A percentile compares a stretch with the other conserved stretches of the same genome.
Conservation (phyloP, 2,797 vertebrate genomes). For the Megaceryle alcyon region DNA sequence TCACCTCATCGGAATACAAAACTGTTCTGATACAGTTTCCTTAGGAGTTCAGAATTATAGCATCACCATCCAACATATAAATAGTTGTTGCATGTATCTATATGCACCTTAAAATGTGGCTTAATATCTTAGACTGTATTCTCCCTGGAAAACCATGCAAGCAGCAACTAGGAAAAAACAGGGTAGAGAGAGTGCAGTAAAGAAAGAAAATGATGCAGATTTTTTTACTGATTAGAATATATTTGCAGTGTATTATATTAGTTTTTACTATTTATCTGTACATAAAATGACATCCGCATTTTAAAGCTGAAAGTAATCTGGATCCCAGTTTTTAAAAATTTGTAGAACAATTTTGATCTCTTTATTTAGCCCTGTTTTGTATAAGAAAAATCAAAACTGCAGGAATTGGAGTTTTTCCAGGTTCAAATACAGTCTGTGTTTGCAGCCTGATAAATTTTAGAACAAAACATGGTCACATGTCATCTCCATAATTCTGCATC, state of each 20-base stretch:
- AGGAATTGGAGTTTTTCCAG: background rate
- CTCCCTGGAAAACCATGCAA: background rate
- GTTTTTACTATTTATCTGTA: background rate
- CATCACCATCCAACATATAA: background rate
- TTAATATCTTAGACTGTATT: background rate
- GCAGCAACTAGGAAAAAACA: background rate
- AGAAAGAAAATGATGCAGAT: background rate
- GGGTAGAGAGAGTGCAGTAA: background rate
- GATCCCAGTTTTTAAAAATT: background rate
- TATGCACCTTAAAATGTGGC: background rate
- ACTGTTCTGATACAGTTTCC: background rate
- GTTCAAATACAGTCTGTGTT: background rate
- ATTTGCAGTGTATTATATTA: background rate
- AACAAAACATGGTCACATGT: background rate
- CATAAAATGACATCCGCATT: background rate
- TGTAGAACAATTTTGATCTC: background rate
- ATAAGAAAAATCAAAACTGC: background rate
- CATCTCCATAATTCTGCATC: background rate
- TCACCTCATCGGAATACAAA: background rate
- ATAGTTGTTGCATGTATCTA: background rate
- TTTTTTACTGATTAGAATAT: background rate
- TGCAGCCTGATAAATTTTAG: background rate
- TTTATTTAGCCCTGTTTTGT: background rate
- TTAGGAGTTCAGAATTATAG: background rate
- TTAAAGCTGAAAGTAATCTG: background rate